A percentile compares a stretch with the other conserved stretches of the same genome.
Conservation (phyloP, 1,140 invertebrate genomes). For the Colletes latitarsis region DNA sequence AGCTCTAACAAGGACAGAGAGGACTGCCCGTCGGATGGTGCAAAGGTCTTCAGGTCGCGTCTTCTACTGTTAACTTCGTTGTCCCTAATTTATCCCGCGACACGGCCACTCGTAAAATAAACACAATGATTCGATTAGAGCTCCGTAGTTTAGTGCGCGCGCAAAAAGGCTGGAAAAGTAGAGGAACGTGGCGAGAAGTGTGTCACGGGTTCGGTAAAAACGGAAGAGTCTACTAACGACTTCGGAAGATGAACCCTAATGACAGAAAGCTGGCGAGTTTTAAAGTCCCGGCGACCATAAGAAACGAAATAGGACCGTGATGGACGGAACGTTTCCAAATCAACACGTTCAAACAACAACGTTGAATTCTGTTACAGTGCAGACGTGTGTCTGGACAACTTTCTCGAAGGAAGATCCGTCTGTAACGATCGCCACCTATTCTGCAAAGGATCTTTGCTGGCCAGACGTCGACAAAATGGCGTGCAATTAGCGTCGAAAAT, state of each 20-base stretch:
- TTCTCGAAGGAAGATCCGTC: no score
- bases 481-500: no score
- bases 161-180: background rate
- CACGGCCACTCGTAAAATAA: background rate
- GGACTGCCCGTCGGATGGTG: no score
- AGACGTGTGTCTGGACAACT: no score
- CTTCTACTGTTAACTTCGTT: background rate
- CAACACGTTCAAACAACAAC: background rate
- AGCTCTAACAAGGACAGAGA: no score
- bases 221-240: conserved; percentile 30
- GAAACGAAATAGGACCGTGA: background rate
- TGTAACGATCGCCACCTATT: no score
- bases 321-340: background rate
- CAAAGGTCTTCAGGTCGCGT: conserved; percentile 43
- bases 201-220: conserved; percentile 23
- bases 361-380: background rate
- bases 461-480: no score
- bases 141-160: no score
- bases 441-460: no score
- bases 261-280: conserved; percentile 7
- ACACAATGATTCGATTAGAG: background rate
- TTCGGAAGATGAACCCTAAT: conserved; percentile 7
- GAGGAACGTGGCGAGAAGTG: conserved; percentile 27
- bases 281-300: conserved; percentile 14
- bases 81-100: no score